Conservation (phyloP, 2,113 vertebrate genomes). For the Dasypus novemcinctus region DNA sequence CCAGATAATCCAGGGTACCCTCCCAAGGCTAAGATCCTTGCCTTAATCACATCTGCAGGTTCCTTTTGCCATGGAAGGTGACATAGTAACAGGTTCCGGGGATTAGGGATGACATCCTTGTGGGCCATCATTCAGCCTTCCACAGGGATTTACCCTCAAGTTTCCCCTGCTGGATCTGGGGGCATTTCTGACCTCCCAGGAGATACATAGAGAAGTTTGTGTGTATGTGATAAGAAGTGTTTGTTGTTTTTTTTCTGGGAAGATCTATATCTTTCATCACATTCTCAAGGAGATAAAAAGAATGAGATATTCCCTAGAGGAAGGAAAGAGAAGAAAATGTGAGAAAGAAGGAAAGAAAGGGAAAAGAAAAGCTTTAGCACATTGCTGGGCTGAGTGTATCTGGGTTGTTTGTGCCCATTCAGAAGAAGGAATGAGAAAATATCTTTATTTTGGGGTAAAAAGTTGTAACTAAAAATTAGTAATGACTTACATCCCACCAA, state of each 20-base stretch:
- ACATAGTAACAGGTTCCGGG: background rate
- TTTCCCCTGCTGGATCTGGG: background rate
- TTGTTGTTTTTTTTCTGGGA: background rate
- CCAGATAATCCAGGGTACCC: background rate
- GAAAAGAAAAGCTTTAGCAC: background rate
- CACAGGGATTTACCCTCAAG: background rate
- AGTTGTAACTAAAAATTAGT: background rate
- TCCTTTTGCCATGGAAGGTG: background rate
- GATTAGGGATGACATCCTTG: background rate
- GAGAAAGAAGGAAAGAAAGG: background rate
- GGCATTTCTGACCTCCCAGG: background rate
- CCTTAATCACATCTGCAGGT: background rate
- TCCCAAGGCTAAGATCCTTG: background rate
- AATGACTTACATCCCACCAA: background rate
- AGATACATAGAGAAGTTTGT: background rate
- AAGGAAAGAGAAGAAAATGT: background rate
- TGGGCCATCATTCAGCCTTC: background rate
- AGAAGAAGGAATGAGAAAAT: background rate
- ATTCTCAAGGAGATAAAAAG: background rate
- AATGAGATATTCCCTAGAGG: background rate
- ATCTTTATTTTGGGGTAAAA: background rate
- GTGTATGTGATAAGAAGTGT: background rate
- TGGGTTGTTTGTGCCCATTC: background rate
- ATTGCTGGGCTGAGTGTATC: background rate
- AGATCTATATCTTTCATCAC: background rate